These are phyloP conservation scores for Drosophila sucinea DNA, from an alignment of 1,140 invertebrate genomes.

Conservation along the genomic window DNA sequence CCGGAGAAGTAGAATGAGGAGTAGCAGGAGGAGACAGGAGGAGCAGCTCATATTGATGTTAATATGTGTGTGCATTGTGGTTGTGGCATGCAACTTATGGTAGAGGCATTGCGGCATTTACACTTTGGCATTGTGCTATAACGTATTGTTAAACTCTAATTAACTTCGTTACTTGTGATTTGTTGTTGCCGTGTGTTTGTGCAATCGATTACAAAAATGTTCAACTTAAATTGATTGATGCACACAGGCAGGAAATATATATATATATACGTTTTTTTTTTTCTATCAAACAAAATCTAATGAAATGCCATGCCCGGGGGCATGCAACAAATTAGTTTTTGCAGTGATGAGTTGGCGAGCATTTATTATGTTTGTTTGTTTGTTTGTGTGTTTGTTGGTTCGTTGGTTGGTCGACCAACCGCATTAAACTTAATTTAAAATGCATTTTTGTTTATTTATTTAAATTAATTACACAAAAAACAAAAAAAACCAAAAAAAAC, in stretches of 20 bases:
- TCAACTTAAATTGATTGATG: conserved; percentile 52
- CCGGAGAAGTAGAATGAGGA: too few species aligned
- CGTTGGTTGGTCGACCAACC: conserved; percentile 19
- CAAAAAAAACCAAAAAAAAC: too few species aligned
- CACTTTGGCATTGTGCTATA: not conserved
- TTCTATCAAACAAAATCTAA: not conserved
- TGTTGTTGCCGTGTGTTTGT: conserved; percentile 27
- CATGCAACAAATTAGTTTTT: conserved; percentile 17
- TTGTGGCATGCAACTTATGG: conserved; percentile 4
- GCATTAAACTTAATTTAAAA: conserved; percentile 39
- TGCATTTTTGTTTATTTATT: conserved; percentile 43
- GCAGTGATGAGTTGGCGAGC: not conserved
- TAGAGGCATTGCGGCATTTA: conserved; percentile 14
- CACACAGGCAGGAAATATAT: not conserved
- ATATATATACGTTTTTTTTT: not conserved
- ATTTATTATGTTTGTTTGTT: conserved; percentile 5
- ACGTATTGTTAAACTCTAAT: conserved; percentile 49
- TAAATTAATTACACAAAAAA: conserved; percentile 54
- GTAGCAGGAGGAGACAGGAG: not conserved
- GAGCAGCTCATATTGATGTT: conserved; percentile 46
- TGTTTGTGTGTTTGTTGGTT: conserved; percentile 16
- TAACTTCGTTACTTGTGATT: conserved; percentile 41
- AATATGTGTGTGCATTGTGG: conserved; percentile 52
- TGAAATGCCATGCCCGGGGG: conserved; percentile 8
- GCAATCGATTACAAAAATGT: conserved; percentile 57